These are phyloP conservation scores for Lepidocyrtoides sp. DNA, from an alignment of 2,888 invertebrate genomes.

Conservation along the genomic window DNA sequence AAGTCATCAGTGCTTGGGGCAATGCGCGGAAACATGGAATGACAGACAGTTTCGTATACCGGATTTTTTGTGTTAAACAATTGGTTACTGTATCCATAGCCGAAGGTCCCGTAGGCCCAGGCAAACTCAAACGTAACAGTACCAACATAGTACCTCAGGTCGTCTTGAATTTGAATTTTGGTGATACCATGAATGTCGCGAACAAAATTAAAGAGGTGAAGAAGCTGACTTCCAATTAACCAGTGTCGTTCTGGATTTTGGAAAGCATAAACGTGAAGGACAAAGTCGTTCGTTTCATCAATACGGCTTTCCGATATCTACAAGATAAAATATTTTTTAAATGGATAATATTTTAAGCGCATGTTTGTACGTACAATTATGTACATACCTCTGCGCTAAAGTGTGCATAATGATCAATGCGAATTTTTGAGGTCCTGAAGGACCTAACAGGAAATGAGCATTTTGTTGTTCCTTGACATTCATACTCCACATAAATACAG, in stretches of 20 bases:
- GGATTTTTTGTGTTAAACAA: constrained; percentile 79
- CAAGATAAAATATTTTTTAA: neutral
- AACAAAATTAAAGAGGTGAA: constrained; percentile 79
- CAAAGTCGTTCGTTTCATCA: constrained; percentile 80
- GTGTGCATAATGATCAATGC: constrained; percentile 79
- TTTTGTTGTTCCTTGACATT: constrained; percentile 74
- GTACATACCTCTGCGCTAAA: constrained; percentile 73
- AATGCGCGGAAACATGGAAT: constrained; percentile 82
- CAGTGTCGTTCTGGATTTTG: constrained; percentile 81
- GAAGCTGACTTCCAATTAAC: constrained; percentile 72
- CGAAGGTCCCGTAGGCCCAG: constrained; percentile 71
- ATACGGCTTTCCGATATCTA: constrained; percentile 74
- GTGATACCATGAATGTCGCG: constrained; percentile 80
- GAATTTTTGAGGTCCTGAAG: constrained; percentile 56
- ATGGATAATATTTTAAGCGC: too few relatives aligned
- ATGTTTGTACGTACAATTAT: too few relatives aligned
- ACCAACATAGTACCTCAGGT: constrained; percentile 72
- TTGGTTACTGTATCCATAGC: constrained; percentile 81
- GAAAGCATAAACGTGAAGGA: constrained; percentile 82
- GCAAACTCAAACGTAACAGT: constrained; percentile 77
- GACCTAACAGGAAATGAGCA: constrained; percentile 74
- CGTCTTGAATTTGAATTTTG: constrained; percentile 68
- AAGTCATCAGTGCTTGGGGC: constrained; percentile 72
- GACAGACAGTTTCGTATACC: constrained; percentile 74
- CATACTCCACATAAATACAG: constrained; percentile 77